Evolutionary conservation across 2,113 vertebrate species (phyloP).

Genomic region (Mohoua ochrocephala): DNA sequence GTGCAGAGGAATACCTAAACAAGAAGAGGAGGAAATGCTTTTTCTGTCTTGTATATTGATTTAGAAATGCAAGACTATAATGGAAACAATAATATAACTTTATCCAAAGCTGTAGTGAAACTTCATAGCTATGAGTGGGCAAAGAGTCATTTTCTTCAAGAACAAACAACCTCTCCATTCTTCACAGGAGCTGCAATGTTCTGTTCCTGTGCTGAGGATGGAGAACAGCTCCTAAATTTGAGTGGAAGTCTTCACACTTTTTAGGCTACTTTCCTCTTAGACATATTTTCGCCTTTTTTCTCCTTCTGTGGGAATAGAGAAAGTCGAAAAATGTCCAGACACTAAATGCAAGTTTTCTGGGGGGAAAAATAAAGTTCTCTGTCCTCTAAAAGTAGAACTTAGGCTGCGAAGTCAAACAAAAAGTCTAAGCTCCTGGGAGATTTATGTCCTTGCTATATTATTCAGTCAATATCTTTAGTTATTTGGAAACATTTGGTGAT

Average conservation of each 20-base stretch:
- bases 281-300: not conserved
- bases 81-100: not conserved
- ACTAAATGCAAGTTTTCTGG: not conserved
- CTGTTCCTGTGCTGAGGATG: not conserved
- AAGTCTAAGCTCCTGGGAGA: not conserved
- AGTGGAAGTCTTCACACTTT: not conserved
- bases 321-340: not conserved
- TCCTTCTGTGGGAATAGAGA: not conserved
- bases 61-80: not conserved
- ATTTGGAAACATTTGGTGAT: conserved; percentile 11
- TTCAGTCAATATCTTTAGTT: conserved; percentile 26
- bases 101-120: not conserved
- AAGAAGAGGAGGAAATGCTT: not conserved
- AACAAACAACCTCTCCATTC: not conserved
- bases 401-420: not conserved
- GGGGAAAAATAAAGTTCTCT: accelerated
- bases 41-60: not conserved
- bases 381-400: not conserved
- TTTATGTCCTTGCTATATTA: conserved; percentile 15
- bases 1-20: not conserved
- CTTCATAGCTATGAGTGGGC: not conserved
- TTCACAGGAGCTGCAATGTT: not conserved
- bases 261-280: not conserved
- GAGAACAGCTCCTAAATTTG: not conserved
- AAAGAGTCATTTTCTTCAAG: not conserved